Evolutionary conservation across 2,888 invertebrate genomes (phyloP), one percentile per base, ranked within the genome.

Genomic region (Agrotis exclamationis): DNA sequence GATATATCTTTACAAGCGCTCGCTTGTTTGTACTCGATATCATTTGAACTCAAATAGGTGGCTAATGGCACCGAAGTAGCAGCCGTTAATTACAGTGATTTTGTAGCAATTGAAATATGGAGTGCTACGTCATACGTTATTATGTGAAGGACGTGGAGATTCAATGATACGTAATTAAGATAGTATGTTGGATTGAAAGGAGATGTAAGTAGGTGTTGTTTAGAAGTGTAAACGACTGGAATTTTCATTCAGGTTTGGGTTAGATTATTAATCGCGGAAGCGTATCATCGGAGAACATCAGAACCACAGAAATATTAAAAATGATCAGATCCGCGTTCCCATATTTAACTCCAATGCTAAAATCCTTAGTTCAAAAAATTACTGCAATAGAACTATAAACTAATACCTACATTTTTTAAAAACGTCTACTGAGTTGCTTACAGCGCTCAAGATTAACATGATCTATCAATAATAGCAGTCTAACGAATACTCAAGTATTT

Each of bases 401-500:
- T 33, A 33, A 33, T 33, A 28, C 28, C n/a, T n/a, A n/a, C n/a
- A 24, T 33, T 33, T 33, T 33, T 33, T 50, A 16, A 24, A 59
- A 6, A 33, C 33, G 22, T 56, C 60, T 45, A 20, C 33, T n/a
- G 63, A 50, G 67, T 79, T 63, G 58, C 65, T 63, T 75, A 74
- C 65, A 67, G 70, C 50, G 53, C 44, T 28, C 28, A 70, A 67
- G 69, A 74, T 71, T 74, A 73, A 63, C 44, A 72, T 73, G 82
- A 80, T 72, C 60, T 76, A 78, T 68, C 63, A 69, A 72, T 59
- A 69, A 72, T 59, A 67, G 53, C 74, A 62, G 63, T 74, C 70
- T 76, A 88, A 88, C 86, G 84, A 86, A 85, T 85, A 76, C 82
- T 83, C 65, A 85, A 88, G 80, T 86, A 89, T 87, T 89, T 88